phyloP scores from a whole-genome alignment of 2,888 invertebrate species.

The Elmis aenea region DNA sequence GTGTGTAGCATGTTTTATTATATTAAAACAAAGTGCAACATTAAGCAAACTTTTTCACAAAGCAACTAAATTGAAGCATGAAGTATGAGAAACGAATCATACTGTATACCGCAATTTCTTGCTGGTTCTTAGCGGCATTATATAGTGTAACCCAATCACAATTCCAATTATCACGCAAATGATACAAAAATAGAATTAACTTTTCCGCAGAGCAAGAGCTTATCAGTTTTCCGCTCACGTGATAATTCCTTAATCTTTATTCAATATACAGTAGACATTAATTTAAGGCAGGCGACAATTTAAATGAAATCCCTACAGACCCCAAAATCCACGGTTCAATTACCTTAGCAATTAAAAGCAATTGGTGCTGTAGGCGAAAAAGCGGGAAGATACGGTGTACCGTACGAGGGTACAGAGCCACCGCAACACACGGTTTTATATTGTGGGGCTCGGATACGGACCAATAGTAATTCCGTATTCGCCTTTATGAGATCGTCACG shows the following conservation, averaged over 20 bases:
- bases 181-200: no score
- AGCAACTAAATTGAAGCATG: no score
- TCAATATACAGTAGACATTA: constrained; percentile 29
- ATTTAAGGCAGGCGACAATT: constrained; percentile 25
- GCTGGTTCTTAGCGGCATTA: no score
- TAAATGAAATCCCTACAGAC: constrained; percentile 25
- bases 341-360: constrained; percentile 35
- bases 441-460: constrained; percentile 11
- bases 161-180: no score
- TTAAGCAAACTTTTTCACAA: no score
- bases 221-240: no score
- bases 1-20: no score
- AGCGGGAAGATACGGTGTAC: constrained; percentile 12
- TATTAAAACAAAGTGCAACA: no score
- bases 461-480: constrained; percentile 13
- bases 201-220: no score
- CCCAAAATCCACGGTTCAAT: constrained; percentile 32
- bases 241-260: constrained; percentile 29
- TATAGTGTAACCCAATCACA: no score
- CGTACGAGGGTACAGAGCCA: constrained; percentile 6
- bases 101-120: no score
- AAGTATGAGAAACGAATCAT: no score
- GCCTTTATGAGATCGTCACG: constrained; percentile 17
- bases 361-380: constrained; percentile 22
- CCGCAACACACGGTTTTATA: constrained; percentile 22